A percentile compares a stretch with the other conserved stretches of the same genome.
Evolutionary conservation across 1,140 invertebrate species (phyloP).

Genomic region (Monochamus saltuarius): DNA sequence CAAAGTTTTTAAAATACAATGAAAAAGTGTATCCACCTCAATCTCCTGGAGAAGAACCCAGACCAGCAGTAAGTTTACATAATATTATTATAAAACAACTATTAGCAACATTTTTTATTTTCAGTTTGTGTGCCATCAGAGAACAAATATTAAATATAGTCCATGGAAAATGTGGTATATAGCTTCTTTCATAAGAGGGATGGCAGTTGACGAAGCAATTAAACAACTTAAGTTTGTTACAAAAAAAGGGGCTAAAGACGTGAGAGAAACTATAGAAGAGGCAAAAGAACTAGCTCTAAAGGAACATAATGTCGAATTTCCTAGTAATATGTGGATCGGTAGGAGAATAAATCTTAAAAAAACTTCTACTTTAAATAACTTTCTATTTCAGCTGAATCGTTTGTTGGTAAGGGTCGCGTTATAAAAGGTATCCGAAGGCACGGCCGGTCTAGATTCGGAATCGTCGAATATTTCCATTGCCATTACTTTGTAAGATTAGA

Average conservation of each 20-base stretch:
- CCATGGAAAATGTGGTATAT: slow-evolving; percentile 92
- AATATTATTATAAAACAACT: slow-evolving; percentile 7
- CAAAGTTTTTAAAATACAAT: slow-evolving; percentile 67
- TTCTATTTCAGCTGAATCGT: slow-evolving; percentile 75
- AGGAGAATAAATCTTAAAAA: slow-evolving; percentile 52
- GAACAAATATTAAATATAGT: slow-evolving; percentile 84
- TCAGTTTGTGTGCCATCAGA: slow-evolving; percentile 83
- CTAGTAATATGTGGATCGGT: slow-evolving; percentile 96
- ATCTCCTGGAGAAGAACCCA: slow-evolving; percentile 66
- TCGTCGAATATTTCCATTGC: slow-evolving; percentile 75
- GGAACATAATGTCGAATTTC: slow-evolving; percentile 92
- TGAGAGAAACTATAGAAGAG: slow-evolving; percentile 81
- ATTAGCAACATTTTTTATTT: slow-evolving; percentile 48
- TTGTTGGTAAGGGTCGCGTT: slow-evolving; percentile 70
- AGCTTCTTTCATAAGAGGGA: slow-evolving; percentile 80
- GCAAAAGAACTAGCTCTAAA: slow-evolving; percentile 85
- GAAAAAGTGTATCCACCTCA: slow-evolving; percentile 78
- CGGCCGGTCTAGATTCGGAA: slow-evolving; percentile 67
- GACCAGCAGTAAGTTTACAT: slow-evolving; percentile 75
- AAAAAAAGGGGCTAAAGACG: slow-evolving; percentile 79
- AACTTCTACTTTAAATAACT: slow-evolving; percentile 7
- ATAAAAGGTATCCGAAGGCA: slow-evolving; percentile 84
- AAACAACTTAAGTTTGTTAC: slow-evolving; percentile 83
- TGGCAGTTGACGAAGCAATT: slow-evolving; percentile 91
- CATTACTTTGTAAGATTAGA: slow-evolving; percentile 90